Base-by-base conservation (phyloP, 2,888 invertebrate species). In the Patella depressa region DNA sequence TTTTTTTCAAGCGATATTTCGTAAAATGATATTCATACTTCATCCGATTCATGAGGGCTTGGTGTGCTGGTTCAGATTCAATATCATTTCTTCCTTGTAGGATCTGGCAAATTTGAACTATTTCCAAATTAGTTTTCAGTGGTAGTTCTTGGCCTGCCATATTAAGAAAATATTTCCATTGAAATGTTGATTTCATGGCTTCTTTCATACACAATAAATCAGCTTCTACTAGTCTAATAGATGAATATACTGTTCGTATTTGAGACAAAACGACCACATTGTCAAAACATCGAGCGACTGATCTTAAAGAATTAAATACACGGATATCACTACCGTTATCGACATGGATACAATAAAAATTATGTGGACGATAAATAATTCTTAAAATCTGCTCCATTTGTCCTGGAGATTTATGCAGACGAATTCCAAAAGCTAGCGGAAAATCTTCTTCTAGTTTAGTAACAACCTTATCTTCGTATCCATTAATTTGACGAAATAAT, bases 161-260 rank as follows among this genome's bases (percentile, higher is more conserved):
- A 74, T 91, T 91, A 54, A 91, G 88, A 78, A 88, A 88, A 79
- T 91, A 91, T 75, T 88, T 88, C 90, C 90, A 91, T 53, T 82
- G 83, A 11, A 81, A 74, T 7, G 75, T 72, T 9, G 84, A 78
- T 19, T 72, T 78, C 34, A 80, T 45, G 17, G 82, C 73, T 19
- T 59, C 74, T n/a, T 79, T 75, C 83, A 86, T 85, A 71, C 85
- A 86, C 72, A 81, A 78, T 53, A 87, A 53, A 69, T 87, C 87
- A 0, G 84, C 85, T 17, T 83, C 73, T 2, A 87, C 78, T 14
- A 82, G 80, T 34, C 78, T 75, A 17, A 84, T 81, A 53, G 83
- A 81, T 7, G 82, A 78, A 76, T 86, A 86, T 1, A 85, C 79
- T 34, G 79, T 74, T 3, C 86, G 77, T 11, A 85, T 79, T 14